These are phyloP conservation scores for Orthosia incerta DNA, from an alignment of 2,888 invertebrate genomes.

Conservation along the genomic window DNA sequence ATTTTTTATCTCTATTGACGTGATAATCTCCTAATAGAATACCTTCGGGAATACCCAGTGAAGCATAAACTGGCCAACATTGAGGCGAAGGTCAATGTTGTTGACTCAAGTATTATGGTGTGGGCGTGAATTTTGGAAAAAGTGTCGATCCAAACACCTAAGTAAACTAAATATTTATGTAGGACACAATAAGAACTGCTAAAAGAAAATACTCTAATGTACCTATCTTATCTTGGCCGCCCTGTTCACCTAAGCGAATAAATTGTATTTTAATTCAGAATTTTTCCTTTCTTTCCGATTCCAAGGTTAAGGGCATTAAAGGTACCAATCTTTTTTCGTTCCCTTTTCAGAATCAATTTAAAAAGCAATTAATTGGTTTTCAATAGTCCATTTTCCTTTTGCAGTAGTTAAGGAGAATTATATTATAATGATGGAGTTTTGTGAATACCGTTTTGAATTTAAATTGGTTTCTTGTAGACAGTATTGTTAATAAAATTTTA, in stretches of 20 bases:
- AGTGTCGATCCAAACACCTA: neutral
- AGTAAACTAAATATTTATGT: no score
- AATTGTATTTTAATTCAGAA: constrained; percentile 26
- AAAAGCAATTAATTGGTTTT: constrained; percentile 46
- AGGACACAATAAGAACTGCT: neutral
- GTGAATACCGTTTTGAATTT: neutral
- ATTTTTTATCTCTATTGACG: neutral
- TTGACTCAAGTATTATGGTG: neutral
- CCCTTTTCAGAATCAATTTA: constrained; percentile 28
- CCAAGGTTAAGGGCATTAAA: constrained; percentile 22
- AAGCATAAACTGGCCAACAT: no score
- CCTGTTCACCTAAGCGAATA: neutral
- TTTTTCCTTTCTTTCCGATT: constrained; percentile 29
- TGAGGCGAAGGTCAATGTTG: no score
- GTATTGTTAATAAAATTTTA: neutral
- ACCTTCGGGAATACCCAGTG: neutral
- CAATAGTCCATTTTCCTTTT: constrained; percentile 15
- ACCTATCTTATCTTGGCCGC: neutral
- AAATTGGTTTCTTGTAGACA: constrained; percentile 2
- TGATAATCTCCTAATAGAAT: neutral
- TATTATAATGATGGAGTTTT: constrained; percentile 14
- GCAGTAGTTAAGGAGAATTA: constrained; percentile 5
- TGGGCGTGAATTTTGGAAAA: neutral
- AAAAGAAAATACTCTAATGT: neutral
- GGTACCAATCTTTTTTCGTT: constrained; percentile 3